Percentiles rank a stretch among this genome's conserved stretches.
These are phyloP conservation scores for Neolamprologus fasciatus DNA, from an alignment of 2,113 vertebrate species.

Conservation along the genomic window DNA sequence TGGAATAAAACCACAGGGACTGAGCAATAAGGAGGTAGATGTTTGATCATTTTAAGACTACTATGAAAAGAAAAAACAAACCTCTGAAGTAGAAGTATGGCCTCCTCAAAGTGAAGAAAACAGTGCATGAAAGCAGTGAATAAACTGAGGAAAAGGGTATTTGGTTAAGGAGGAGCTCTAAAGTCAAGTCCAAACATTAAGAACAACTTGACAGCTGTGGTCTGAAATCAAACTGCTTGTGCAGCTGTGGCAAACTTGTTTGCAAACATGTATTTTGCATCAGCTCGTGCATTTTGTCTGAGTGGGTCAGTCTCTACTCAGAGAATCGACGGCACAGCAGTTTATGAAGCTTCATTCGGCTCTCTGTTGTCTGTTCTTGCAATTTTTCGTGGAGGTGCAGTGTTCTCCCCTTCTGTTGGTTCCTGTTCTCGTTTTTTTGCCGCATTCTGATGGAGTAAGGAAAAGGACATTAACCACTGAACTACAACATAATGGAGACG, in stretches of 20 bases:
- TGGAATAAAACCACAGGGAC: not conserved
- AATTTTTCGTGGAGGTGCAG: conserved; percentile 80
- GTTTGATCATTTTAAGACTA: not conserved
- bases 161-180: not conserved
- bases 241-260: not conserved
- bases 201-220: not conserved
- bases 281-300: not conserved
- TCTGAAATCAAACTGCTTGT: not conserved
- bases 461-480: not conserved
- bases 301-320: conserved; percentile 2
- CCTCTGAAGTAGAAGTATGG: not conserved
- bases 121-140: not conserved
- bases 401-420: conserved; percentile 79
- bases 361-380: conserved; percentile 85
- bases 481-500: not conserved
- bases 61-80: not conserved
- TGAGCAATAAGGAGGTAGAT: conserved; percentile 24
- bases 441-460: conserved; percentile 73
- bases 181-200: not conserved
- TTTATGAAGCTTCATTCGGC: conserved; percentile 84
- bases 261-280: not conserved
- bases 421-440: conserved; percentile 93
- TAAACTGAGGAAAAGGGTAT: not conserved
- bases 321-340: not conserved
- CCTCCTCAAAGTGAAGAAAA: not conserved